Evolutionary conservation across 2,113 vertebrate genomes (phyloP), one percentile per base, ranked within the genome.

Genomic region (Polypterus senegalus): DNA sequence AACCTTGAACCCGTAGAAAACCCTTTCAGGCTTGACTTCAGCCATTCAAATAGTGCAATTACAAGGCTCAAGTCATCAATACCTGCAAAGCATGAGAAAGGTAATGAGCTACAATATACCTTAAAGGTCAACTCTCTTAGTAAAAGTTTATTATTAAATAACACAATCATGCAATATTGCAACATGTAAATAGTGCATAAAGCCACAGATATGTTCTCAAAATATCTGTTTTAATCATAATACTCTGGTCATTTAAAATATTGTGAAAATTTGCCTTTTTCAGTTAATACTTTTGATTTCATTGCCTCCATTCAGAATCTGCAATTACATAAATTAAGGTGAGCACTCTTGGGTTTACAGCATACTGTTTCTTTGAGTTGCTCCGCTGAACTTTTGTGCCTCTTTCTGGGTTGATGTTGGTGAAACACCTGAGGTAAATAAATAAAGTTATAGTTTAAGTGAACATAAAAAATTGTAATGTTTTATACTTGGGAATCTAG

Each of bases 321-420:
- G 8, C 1, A 11, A 55, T 55, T 55, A 3, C 54, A 55, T 1
- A 11, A 55, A 55, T 55, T 1, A 55, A 55, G 54, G 5, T 55
- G 54, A 55, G 54, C 27, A 55, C 54, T 55, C 54, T 55, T 55
- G 54, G 54, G 54, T 55, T 55, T 5, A 55, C 54, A 3, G 54
- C 54, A 55, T 55, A 55, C 54, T 55, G 54, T 11, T 55, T 55
- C 54, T 55, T 55, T 55, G 54, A 55, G 3, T 55, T 55, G 9
- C 9, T 9, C 27, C n/a, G 7, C 2, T 3, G 4, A 55, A 3
- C 54, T 11, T 55, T 55, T 55, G 54, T 55, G 9, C 54, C 54
- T 55, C 54, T 55, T 9, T 11, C 54, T 10, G 54, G 54, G 27
- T 55, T 55, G 2, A 55, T 55, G 54, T 55, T 55, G 9, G 10